Conservation (phyloP, 2,797 vertebrate species). For the Myripristis murdjan region DNA sequence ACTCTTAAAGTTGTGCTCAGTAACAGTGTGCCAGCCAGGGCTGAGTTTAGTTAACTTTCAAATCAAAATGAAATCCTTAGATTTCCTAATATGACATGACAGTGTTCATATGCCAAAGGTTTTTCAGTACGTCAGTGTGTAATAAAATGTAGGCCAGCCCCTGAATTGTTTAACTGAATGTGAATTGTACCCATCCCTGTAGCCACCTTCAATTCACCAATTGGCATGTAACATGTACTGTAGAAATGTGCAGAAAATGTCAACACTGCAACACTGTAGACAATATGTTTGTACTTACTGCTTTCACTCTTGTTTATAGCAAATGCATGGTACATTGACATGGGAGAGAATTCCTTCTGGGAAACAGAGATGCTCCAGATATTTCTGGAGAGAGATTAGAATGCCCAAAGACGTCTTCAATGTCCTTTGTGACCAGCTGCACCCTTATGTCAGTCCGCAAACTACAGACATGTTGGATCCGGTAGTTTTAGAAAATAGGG, state of each 20-base stretch:
- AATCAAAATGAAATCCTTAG: conserved; percentile 2
- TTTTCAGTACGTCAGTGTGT: conserved; percentile 1
- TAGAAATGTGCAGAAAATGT: conserved; percentile 7
- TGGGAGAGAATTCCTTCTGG: conserved; percentile 1
- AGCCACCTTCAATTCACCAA: conserved; percentile 6
- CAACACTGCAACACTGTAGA: conserved; percentile 10
- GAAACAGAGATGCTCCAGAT: neutral
- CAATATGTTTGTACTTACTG: conserved; percentile 7
- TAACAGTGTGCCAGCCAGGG: no score
- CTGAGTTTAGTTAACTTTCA: conserved; percentile 4
- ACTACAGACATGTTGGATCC: conserved; percentile 4
- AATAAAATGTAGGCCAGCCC: conserved; percentile 2
- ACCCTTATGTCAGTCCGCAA: neutral
- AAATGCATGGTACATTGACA: conserved; percentile 4
- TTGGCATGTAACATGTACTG: conserved; percentile 9
- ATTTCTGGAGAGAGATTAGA: conserved; percentile 1
- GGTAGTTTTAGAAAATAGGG: conserved; percentile 20
- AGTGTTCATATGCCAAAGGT: conserved; percentile 5
- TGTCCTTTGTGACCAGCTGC: neutral
- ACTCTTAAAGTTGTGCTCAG: neutral
- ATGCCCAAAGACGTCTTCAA: conserved; percentile 10
- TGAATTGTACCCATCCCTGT: conserved; percentile 10
- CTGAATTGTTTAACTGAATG: conserved; percentile 1
- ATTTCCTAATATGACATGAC: conserved; percentile 1
- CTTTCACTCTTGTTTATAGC: conserved; percentile 1